These are phyloP conservation scores for Drosophila parthenogenetica DNA, from an alignment of 2,888 invertebrate genomes.

Conservation along the genomic window DNA sequence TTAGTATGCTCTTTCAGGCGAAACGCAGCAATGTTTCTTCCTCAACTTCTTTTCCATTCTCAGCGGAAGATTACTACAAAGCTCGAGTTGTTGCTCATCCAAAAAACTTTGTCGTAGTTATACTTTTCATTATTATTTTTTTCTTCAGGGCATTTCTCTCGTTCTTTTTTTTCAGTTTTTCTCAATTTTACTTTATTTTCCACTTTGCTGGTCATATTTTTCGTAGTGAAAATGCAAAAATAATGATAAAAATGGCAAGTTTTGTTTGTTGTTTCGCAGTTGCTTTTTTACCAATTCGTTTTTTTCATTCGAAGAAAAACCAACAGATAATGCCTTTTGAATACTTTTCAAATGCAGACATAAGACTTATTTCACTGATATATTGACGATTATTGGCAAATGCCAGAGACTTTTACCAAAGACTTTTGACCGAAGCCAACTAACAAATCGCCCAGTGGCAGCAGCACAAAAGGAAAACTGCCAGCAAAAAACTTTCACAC, in stretches of 20 bases:
- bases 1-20: constrained; percentile 19
- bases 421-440: constrained; percentile 57
- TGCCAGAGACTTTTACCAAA: constrained; percentile 27
- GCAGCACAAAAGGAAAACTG: constrained; percentile 14
- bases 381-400: constrained; percentile 78
- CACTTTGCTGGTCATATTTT: constrained; percentile 40
- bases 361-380: constrained; percentile 63
- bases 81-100: constrained; percentile 17
- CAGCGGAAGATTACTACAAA: constrained; percentile 17
- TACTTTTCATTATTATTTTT: constrained; percentile 10
- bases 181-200: constrained; percentile 40
- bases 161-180: not conserved
- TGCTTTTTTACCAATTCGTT: not conserved
- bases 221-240: constrained; percentile 52
- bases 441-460: constrained; percentile 57
- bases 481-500: constrained; percentile 65
- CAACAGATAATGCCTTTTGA: constrained; percentile 25
- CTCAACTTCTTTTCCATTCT: not conserved
- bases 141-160: not conserved
- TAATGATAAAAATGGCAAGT: constrained; percentile 44
- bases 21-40: constrained; percentile 4
- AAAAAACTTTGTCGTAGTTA: constrained; percentile 33
- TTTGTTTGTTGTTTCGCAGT: constrained; percentile 22
- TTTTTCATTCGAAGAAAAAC: constrained; percentile 16
- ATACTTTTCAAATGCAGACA: constrained; percentile 61